phyloP scores from a whole-genome alignment of 2,113 vertebrate species.

The Odontesthes bonariensis region DNA sequence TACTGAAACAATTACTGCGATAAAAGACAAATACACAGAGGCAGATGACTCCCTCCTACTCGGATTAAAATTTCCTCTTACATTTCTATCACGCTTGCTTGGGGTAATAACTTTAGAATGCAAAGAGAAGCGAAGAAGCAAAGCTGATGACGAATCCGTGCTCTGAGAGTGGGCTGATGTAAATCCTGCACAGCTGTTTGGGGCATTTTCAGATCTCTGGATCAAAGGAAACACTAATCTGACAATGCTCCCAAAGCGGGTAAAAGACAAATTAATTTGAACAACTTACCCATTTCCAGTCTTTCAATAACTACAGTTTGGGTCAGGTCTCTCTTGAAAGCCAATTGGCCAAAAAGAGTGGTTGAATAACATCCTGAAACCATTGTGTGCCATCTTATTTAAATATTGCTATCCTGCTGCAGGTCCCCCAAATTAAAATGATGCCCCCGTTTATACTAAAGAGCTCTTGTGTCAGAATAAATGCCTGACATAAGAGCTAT shows the following conservation, averaged over 20 bases:
- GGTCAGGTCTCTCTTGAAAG: not conserved
- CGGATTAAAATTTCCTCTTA: not conserved
- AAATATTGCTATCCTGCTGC: not conserved
- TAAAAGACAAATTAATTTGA: slow-evolving; percentile 2
- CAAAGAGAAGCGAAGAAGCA: slow-evolving; percentile 31
- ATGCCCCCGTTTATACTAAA: not conserved
- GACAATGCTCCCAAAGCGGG: slow-evolving; percentile 1
- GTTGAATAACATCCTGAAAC: not conserved
- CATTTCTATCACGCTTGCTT: slow-evolving; percentile 4
- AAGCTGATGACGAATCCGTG: slow-evolving; percentile 27
- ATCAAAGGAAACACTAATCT: slow-evolving; percentile 32
- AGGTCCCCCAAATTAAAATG: not conserved
- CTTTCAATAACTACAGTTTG: not conserved
- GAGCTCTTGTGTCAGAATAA: not conserved
- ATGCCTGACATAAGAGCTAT: not conserved
- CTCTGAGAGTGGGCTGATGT: slow-evolving; percentile 11
- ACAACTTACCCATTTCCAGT: slow-evolving; percentile 7
- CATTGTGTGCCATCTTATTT: not conserved
- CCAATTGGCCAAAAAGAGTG: not conserved
- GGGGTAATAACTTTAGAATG: slow-evolving; percentile 12
- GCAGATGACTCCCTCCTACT: not conserved
- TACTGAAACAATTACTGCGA: not conserved
- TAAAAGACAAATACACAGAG: not conserved
- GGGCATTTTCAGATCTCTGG: slow-evolving; percentile 34
- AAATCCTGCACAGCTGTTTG: slow-evolving; percentile 28